Conservation (phyloP, 2,113 vertebrate species). For the Clupea harengus region DNA sequence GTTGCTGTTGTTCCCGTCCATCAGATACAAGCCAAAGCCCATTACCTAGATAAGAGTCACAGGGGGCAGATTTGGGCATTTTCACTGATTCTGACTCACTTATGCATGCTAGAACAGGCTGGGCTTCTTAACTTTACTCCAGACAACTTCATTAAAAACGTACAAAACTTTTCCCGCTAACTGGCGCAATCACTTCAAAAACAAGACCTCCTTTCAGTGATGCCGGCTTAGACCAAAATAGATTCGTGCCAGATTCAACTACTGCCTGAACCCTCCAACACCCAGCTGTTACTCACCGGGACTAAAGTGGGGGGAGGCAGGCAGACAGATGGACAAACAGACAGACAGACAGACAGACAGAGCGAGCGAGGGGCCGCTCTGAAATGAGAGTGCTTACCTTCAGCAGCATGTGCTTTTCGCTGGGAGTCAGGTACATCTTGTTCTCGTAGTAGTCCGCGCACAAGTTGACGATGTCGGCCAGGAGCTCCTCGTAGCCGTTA, state of each 20-base stretch:
- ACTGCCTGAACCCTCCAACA: too few relatives aligned
- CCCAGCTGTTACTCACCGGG: too few relatives aligned
- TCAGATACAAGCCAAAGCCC: conserved; percentile 96
- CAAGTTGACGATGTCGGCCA: conserved; percentile 97
- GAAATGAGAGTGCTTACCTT: conserved; percentile 74
- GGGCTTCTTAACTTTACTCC: not conserved
- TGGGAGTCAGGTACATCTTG: conserved; percentile 96
- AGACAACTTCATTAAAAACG: not conserved
- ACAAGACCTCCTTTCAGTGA: too few relatives aligned
- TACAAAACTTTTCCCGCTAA: not conserved
- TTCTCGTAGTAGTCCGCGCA: conserved; percentile 97
- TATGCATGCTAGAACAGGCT: not conserved
- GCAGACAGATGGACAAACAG: not conserved
- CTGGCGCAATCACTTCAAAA: too few relatives aligned
- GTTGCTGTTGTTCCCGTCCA: conserved; percentile 94
- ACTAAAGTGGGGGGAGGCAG: not conserved
- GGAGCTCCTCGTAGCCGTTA: conserved; percentile 90
- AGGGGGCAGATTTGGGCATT: not conserved
- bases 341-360: not conserved
- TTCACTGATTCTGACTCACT: not conserved
- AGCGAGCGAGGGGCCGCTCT: not conserved
- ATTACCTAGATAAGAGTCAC: conserved; percentile 78
- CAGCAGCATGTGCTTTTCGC: conserved; percentile 95
- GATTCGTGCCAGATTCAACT: not conserved
- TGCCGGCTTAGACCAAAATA: too few relatives aligned